Evolutionary conservation across 2,888 invertebrate species (phyloP), one percentile per base, ranked within the genome.

Genomic region (Eristalis arbustorum): DNA sequence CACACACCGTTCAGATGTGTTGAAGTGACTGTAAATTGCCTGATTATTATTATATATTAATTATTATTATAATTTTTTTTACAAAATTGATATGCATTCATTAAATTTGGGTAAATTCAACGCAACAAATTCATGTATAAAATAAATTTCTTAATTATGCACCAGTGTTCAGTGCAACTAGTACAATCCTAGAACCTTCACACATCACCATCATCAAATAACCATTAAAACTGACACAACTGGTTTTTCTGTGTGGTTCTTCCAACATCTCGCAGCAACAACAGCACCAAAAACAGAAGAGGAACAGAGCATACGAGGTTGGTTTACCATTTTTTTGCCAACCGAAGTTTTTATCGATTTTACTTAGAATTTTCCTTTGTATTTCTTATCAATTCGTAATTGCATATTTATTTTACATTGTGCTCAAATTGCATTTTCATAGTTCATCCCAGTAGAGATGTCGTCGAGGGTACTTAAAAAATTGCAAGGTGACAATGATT

Each of bases 381-480:
- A 74, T 74, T 64, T 64, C 23, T 64, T 64, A 81, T 75, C 64
- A 62, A 49, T 49, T 37, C 22, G 14, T n/a, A 40, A 62, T 74
- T 68, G 37, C 23, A 34, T 18, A 64, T 23, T 42, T 22, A 59
- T 66, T 67, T 63, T 18, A 18, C 8, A 11, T 28, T 69, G 14
- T 22, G 1, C 42, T 57, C 10, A 66, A 31, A 22, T 69, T 4
- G 40, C 42, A 56, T 49, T 61, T 42, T 6, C n/a, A 23, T n/a
- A 18, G 11, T 40, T 34, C 76, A 23, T 13, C 76, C 49, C 11
- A 69, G 14, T n/a, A 28, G 73, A 11, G 13, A 95, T 95, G 95
- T 95, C 95, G 57, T 95, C 95, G 40, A 93, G 95, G 89, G 94
- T 95, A 88, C 92, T 96, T 87, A 94, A 95, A 89, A 95, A 95